These are phyloP conservation scores for Gallirallus australis DNA, from an alignment of 2,797 vertebrate species.

Conservation along the genomic window DNA sequence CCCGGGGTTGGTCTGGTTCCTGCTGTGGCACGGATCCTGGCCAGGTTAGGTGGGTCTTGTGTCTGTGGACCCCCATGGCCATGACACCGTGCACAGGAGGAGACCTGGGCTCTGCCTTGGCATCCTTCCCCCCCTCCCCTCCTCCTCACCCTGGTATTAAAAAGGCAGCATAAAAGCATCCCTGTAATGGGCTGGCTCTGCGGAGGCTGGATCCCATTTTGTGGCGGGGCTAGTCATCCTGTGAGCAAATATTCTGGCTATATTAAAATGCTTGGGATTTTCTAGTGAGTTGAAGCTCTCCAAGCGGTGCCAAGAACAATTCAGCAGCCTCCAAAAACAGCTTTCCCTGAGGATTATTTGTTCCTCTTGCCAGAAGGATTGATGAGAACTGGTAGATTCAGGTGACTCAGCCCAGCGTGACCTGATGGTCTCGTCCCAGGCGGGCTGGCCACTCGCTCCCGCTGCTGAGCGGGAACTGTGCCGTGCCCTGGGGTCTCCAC, in stretches of 20 bases:
- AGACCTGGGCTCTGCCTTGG: not conserved
- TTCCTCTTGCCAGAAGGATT: constrained; percentile 7
- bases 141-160: accelerated
- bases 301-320: constrained; percentile 50
- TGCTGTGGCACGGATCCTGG: not conserved
- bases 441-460: accelerated
- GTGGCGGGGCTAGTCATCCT: not conserved
- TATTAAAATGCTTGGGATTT: constrained; percentile 51
- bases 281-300: not conserved
- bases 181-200: not conserved
- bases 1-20: not conserved
- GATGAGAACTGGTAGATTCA: constrained; percentile 1
- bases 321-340: constrained; percentile 53
- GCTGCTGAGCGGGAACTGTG: accelerated
- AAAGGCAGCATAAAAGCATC: not conserved
- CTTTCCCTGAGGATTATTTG: constrained; percentile 46
- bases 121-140: not conserved
- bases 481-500: not conserved
- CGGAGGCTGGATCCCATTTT: not conserved
- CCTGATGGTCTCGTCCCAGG: not conserved
- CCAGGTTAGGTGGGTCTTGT: not conserved
- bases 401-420: not conserved
- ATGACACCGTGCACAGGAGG: not conserved
- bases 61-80: accelerated
- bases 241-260: not conserved